These are phyloP conservation scores for Gymnoscelis rufifasciata DNA, from an alignment of 2,888 invertebrate genomes.

Conservation along the genomic window DNA sequence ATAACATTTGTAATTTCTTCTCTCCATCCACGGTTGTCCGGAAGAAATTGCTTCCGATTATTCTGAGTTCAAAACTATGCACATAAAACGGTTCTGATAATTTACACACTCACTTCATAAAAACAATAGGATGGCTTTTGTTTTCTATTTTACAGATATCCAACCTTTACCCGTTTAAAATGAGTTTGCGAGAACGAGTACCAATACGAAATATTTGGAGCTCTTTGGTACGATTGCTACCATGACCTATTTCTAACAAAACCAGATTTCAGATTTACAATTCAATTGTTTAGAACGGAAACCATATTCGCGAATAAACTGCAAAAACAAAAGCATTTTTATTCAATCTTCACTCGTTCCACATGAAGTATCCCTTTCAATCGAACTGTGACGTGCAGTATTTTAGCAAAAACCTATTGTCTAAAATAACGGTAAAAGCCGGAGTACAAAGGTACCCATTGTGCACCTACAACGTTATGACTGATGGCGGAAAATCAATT, in stretches of 20 bases:
- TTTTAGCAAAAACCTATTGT: conserved; percentile 25
- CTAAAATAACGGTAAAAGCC: conserved; percentile 32
- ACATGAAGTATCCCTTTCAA: conserved; percentile 24
- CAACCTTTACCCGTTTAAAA: no score
- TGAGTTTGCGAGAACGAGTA: no score
- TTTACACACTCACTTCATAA: no score
- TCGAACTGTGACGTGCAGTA: conserved; percentile 20
- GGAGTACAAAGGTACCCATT: conserved; percentile 38
- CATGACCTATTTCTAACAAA: neutral
- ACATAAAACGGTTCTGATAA: no score
- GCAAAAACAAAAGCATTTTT: conserved; percentile 14
- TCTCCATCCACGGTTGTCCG: no score
- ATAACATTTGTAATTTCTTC: no score
- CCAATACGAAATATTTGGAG: no score
- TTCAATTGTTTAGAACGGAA: conserved; percentile 1
- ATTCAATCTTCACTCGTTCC: conserved; percentile 26
- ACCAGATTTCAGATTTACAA: neutral
- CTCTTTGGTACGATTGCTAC: no score
- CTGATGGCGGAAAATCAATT: conserved; percentile 74
- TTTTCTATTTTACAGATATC: no score
- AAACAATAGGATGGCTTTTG: no score
- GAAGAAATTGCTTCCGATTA: no score
- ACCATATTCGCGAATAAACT: conserved; percentile 9
- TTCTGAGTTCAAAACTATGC: no score
- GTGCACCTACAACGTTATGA: conserved; percentile 57